Percentiles rank a stretch among this genome's conserved stretches.
phyloP scores from a whole-genome alignment of 2,888 invertebrate species.

The Stegana nigrithorax region DNA sequence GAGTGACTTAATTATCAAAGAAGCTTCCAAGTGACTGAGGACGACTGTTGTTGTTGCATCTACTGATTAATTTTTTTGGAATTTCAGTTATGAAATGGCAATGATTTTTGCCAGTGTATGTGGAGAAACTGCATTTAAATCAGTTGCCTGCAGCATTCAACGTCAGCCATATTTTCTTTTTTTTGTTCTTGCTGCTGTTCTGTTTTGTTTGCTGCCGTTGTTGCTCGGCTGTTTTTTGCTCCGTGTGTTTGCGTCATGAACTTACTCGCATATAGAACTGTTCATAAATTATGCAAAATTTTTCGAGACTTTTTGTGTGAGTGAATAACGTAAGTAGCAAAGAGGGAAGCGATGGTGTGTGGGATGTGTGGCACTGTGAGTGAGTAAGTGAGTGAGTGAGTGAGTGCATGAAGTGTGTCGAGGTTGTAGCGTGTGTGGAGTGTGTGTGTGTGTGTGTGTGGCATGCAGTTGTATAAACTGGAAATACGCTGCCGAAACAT shows the following conservation, averaged over 20 bases:
- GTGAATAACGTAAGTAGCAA: no score
- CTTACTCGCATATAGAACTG: slow-evolving; percentile 7
- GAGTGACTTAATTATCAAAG: no score
- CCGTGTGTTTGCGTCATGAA: slow-evolving; percentile 1
- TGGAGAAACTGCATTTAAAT: slow-evolving; percentile 12
- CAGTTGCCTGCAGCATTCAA: slow-evolving; percentile 15
- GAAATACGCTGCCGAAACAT: slow-evolving; percentile 39
- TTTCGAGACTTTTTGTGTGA: slow-evolving; percentile 39
- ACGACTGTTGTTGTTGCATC: no score
- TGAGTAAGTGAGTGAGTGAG: slow-evolving; percentile 18
- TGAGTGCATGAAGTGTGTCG: slow-evolving; percentile 22
- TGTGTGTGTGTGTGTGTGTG: slow-evolving; percentile 26
- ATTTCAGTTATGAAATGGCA: no score
- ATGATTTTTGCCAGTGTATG: no score
- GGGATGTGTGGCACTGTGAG: no score
- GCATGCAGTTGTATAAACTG: no score
- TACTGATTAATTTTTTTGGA: no score
- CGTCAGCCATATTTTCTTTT: neutral
- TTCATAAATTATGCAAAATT: slow-evolving; percentile 56
- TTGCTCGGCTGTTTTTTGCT: neutral
- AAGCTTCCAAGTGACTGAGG: no score
- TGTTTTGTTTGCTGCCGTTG: no score
- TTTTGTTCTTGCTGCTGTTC: neutral
- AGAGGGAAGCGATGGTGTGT: no score
- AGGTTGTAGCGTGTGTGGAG: no score